Percentiles rank a stretch among this genome's conserved stretches.
Conservation (phyloP, 2,113 vertebrate genomes). For the Plecotus auritus region DNA sequence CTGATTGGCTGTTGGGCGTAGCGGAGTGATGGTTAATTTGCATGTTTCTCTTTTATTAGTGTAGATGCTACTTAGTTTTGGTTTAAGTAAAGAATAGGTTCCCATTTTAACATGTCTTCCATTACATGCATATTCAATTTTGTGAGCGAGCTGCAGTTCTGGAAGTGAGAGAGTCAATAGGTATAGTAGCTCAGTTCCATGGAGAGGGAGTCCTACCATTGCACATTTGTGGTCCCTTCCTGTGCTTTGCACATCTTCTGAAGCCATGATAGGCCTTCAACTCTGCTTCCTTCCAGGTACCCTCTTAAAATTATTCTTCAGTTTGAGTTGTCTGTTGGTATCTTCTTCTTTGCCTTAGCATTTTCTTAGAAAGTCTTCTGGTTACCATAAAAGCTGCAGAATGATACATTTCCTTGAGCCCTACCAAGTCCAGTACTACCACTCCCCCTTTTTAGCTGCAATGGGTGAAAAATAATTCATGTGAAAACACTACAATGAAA, state of each 20-base stretch:
- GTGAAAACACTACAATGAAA: not conserved
- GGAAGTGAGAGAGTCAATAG: not conserved
- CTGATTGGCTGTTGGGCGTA: too few species aligned
- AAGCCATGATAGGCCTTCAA: not conserved
- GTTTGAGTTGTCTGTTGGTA: not conserved
- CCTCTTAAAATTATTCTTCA: not conserved
- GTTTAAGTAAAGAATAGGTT: not conserved
- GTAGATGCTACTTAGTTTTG: not conserved
- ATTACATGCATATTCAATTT: not conserved
- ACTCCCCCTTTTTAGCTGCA: not conserved
- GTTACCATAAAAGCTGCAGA: not conserved
- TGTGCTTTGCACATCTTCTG: not conserved
- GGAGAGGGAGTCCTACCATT: not conserved
- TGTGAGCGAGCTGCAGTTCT: not conserved
- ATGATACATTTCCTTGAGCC: not conserved
- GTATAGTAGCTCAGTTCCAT: not conserved
- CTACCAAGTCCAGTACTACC: not conserved
- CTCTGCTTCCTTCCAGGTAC: not conserved
- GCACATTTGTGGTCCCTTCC: not conserved
- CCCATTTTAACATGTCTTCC: not conserved
- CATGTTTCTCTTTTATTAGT: too few species aligned
- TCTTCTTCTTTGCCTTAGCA: not conserved
- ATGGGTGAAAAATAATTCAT: not conserved
- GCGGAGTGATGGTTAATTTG: too few species aligned
- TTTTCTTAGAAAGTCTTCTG: constrained; percentile 11